Evolutionary conservation across 2,113 vertebrate species (phyloP).

Genomic region (Python bivittatus): DNA sequence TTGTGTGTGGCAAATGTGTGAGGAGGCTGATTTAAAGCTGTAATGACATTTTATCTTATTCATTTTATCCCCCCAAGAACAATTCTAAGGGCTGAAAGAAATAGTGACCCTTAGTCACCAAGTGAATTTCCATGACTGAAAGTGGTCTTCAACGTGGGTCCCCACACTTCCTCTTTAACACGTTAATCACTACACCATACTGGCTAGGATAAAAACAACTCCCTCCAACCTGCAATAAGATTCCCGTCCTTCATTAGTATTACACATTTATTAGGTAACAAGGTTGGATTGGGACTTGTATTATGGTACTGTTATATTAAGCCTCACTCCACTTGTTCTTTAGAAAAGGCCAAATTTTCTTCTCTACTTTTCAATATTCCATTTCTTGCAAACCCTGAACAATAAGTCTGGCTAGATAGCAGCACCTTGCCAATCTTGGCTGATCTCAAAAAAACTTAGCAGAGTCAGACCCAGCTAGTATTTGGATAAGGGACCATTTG

Average conservation of each 20-base stretch:
- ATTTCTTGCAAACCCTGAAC: background rate
- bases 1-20: background rate
- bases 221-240: background rate
- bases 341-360: background rate
- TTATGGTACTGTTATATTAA: background rate
- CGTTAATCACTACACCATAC: background rate
- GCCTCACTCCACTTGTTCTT: background rate
- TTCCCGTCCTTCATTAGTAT: background rate
- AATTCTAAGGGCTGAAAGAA: background rate
- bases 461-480: background rate
- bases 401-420: background rate
- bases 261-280: background rate
- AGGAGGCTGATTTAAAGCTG: background rate
- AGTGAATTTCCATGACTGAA: background rate
- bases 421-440: background rate
- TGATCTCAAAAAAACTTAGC: background rate
- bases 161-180: background rate
- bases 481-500: background rate
- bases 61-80: background rate
- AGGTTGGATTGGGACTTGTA: background rate
- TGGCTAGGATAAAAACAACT: background rate
- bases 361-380: background rate
- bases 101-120: background rate
- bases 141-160: background rate
- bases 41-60: background rate